Evolutionary conservation across 2,113 vertebrate genomes (phyloP), one percentile per base, ranked within the genome.

Genomic region (Thamnaconus septentrionalis): DNA sequence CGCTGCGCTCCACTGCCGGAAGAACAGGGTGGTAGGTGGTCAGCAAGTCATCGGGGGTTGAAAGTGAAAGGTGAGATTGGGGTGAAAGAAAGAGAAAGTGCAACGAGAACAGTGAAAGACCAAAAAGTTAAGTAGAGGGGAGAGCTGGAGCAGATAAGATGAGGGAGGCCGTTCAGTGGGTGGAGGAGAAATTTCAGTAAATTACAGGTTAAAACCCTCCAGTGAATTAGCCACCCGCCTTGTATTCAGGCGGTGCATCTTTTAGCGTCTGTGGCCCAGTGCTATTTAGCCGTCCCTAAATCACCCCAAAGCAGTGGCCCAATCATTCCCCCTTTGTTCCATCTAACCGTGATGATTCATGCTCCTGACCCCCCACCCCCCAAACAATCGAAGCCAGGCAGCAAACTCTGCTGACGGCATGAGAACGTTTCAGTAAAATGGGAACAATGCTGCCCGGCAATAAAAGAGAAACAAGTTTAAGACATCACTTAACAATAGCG

Each of bases 1-100:
- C 89, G 74, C 92, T 94, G 66, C 95, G 93, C 53, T 88, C 92
- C 95, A 99, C 96, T 98, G 84, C 7, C 9, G 8, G 2, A 11
- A 8, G 60, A n/a, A 43, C 40, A 73, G 75, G 62, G 57, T 54
- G 11, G n/a, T 62, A 42, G 9, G 6, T 43, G 1, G 41, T 41
- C 7, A 41, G 52, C 44, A 5, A 7, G 41, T 31, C 5, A 8
- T 64, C 46, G 42, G 53, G 46, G 12, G 49, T 42, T 49, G 41
- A 9, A n/a, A 42, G 45, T 1, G 3, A 71, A 59, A 68, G 48
- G 59, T 75, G 9, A n/a, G 9, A 50, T 4, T 5, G 44, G n/a
- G 9, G 9, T 11, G 3, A 77, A 18, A 12, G 55, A 61, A 40
- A 40, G 7, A 51, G n/a, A 48, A 4, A 55, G 44, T 31, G 18